A percentile compares a stretch with the other conserved stretches of the same genome.
These are phyloP conservation scores for Gulo gulo DNA, from an alignment of 2,113 vertebrate genomes.

Conservation along the genomic window DNA sequence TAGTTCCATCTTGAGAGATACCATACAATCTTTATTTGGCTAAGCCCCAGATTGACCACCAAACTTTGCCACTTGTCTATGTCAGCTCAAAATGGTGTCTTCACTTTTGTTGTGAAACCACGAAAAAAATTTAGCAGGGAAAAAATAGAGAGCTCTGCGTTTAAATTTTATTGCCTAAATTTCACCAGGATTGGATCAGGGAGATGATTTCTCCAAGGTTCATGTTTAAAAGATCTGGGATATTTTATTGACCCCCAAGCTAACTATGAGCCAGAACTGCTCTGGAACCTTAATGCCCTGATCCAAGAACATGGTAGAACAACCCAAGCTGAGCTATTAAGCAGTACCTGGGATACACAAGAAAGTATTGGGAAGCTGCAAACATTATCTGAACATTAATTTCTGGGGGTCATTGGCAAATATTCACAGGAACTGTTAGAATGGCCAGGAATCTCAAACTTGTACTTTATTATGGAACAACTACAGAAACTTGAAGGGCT, in stretches of 20 bases:
- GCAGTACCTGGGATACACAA: not conserved
- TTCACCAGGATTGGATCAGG: not conserved
- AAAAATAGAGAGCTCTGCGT: not conserved
- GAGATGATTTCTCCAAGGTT: not conserved
- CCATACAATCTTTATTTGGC: not conserved
- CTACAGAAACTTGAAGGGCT: not conserved
- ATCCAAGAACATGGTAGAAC: not conserved
- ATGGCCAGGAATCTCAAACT: not conserved
- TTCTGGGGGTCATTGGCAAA: not conserved
- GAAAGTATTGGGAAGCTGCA: not conserved
- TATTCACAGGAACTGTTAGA: not conserved
- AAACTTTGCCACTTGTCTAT: not conserved
- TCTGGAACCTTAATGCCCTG: not conserved
- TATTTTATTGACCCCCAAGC: not conserved
- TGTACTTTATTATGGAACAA: not conserved
- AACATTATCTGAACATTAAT: not conserved
- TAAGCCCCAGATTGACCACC: not conserved
- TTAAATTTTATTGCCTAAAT: not conserved
- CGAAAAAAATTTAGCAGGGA: not conserved
- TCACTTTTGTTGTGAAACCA: too few species aligned
- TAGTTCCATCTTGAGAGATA: not conserved
- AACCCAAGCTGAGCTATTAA: not conserved
- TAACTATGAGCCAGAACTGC: not conserved
- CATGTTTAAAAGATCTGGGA: not conserved
- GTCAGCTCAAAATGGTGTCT: not conserved